A percentile compares a stretch with the other conserved stretches of the same genome.
phyloP scores from a whole-genome alignment of 2,888 invertebrate genomes.

The Latrodectus elegans region DNA sequence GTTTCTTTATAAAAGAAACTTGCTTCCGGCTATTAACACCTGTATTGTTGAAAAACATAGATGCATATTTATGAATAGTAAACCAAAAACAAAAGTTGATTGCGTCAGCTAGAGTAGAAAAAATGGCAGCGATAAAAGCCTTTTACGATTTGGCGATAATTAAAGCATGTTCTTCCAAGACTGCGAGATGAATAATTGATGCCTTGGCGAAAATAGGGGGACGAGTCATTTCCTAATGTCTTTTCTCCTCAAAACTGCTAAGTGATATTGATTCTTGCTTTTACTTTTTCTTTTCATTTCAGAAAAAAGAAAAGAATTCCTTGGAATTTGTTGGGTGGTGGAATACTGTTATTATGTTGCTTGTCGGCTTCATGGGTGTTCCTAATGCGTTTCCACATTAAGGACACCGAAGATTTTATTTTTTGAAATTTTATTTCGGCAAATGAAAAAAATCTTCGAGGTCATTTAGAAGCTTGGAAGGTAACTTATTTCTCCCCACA shows the following conservation, averaged over 20 bases:
- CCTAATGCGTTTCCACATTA: conserved; percentile 51
- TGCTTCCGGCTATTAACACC: no score
- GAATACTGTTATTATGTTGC: conserved; percentile 52
- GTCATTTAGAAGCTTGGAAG: no score
- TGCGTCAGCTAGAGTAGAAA: background rate
- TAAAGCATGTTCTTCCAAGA: conserved; percentile 30
- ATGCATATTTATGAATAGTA: no score
- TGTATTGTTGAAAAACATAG: no score
- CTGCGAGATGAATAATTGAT: conserved; percentile 55
- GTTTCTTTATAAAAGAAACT: no score
- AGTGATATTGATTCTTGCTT: conserved; percentile 47
- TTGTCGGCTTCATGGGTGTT: conserved; percentile 25
- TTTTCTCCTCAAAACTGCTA: conserved; percentile 13
- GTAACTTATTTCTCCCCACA: no score
- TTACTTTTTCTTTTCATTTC: background rate
- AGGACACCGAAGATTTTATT: conserved; percentile 26
- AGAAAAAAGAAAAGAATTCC: background rate
- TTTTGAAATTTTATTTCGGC: no score
- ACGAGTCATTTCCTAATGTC: conserved; percentile 13
- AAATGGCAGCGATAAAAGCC: background rate
- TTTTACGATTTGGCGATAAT: conserved; percentile 18
- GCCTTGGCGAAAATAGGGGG: conserved; percentile 15
- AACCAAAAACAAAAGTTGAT: no score
- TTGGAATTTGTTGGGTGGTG: no score
- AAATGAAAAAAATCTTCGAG: no score